phyloP scores from a whole-genome alignment of 2,797 vertebrate species.

The Myripristis jacobus region DNA sequence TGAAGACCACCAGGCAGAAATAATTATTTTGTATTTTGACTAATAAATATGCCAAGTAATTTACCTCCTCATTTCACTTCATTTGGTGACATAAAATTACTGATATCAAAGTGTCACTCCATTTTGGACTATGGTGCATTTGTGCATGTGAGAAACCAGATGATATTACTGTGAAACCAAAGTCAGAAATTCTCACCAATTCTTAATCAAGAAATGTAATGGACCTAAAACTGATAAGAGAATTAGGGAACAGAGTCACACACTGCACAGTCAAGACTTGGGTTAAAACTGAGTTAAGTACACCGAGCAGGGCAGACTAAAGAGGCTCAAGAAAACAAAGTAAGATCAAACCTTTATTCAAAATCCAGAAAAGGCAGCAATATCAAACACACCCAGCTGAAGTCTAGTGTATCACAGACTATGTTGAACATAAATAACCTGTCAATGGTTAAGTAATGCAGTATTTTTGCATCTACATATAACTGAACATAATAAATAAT shows the following conservation, averaged over 20 bases:
- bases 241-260: no score
- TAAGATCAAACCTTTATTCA: slow-evolving; percentile 54
- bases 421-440: not conserved
- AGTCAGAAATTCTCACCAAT: no score
- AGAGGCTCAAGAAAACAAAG: not conserved
- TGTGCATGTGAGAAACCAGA: not conserved
- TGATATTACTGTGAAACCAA: not conserved
- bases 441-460: not conserved
- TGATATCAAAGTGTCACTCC: not conserved
- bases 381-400: slow-evolving; percentile 5
- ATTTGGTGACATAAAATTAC: not conserved
- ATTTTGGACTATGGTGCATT: not conserved
- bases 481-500: slow-evolving; percentile 7
- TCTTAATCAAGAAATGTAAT: no score
- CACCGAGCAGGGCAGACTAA: not conserved
- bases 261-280: no score
- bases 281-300: no score
- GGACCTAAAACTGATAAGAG: no score
- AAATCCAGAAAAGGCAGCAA: slow-evolving; percentile 42
- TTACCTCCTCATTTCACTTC: no score
- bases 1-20: not conserved
- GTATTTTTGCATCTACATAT: not conserved
- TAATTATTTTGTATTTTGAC: not conserved
- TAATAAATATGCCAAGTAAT: not conserved
- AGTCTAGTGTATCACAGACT: slow-evolving; percentile 7